Percentiles rank a stretch among this genome's conserved stretches.
Conservation (phyloP, 2,113 vertebrate species). For the Malurus melanocephalus region DNA sequence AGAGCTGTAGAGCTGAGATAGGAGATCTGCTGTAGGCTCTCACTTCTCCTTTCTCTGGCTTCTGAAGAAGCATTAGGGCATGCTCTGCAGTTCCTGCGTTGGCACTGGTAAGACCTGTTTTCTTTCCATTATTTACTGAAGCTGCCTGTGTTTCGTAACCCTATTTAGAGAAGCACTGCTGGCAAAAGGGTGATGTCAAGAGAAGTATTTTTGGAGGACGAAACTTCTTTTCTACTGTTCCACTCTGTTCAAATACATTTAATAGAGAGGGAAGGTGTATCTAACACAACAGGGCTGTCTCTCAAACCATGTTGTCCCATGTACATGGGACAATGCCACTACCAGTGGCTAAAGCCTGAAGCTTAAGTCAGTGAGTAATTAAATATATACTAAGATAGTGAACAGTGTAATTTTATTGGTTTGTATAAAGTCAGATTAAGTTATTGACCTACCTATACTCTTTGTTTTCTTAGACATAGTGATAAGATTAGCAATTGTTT, state of each 20-base stretch:
- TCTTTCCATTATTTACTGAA: background rate
- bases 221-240: background rate
- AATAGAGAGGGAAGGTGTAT: background rate
- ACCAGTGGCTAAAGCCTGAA: background rate
- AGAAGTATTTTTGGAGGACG: background rate
- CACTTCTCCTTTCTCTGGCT: background rate
- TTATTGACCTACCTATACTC: background rate
- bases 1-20: background rate
- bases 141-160: background rate
- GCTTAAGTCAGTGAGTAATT: background rate
- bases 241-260: background rate
- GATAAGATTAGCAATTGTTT: background rate
- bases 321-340: background rate
- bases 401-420: background rate
- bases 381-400: background rate
- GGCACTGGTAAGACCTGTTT: slow-evolving; percentile 19
- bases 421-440: background rate
- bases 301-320: background rate
- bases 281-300: background rate
- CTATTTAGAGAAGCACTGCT: background rate
- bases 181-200: background rate
- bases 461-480: background rate
- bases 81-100: background rate
- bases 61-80: background rate
- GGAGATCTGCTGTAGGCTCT: background rate